A percentile compares a stretch with the other conserved stretches of the same genome.
Evolutionary conservation across 2,888 invertebrate genomes (phyloP).

Genomic region (Belgica antarctica): DNA sequence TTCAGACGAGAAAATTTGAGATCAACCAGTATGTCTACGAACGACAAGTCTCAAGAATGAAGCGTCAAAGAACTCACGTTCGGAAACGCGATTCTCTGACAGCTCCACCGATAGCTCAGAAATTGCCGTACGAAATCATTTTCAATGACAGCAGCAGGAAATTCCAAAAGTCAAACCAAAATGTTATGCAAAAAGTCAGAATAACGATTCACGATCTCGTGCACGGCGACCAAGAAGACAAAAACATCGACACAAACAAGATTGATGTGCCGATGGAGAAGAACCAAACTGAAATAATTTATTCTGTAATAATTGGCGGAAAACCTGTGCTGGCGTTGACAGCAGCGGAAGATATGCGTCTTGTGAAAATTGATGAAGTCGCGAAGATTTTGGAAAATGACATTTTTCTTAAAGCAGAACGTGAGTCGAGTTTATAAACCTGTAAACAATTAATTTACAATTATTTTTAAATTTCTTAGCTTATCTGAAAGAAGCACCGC

Average conservation of each 20-base stretch:
- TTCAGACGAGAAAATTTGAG: conserved; percentile 47
- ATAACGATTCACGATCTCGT: conserved; percentile 66
- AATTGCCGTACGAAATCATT: conserved; percentile 31
- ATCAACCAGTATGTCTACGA: conserved; percentile 47
- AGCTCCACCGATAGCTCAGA: too few relatives aligned
- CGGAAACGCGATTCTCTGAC: conserved; percentile 49
- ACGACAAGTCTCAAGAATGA: conserved; percentile 42
- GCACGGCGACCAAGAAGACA: conserved; percentile 36
- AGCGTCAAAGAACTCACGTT: conserved; percentile 46
- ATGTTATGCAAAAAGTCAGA: conserved; percentile 57
- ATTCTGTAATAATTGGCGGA: conserved; percentile 76
- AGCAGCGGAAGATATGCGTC: conserved; percentile 78
- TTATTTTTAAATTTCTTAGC: conserved; percentile 48
- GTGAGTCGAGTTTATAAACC: conserved; percentile 59
- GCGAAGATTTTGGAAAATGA: conserved; percentile 71
- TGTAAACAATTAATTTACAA: background rate
- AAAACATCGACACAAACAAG: conserved; percentile 46
- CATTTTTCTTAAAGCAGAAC: conserved; percentile 79
- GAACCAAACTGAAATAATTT: conserved; percentile 64
- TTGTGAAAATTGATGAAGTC: conserved; percentile 76
- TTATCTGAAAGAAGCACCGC: conserved; percentile 54
- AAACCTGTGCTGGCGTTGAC: conserved; percentile 76
- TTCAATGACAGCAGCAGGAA: background rate
- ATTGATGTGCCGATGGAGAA: conserved; percentile 46
- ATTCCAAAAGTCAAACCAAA: background rate